Percentiles rank a stretch among this genome's conserved stretches.
These are phyloP conservation scores for Montipora capricornis DNA, from an alignment of 64 coral and sea anemone genomes.

Conservation along the genomic window DNA sequence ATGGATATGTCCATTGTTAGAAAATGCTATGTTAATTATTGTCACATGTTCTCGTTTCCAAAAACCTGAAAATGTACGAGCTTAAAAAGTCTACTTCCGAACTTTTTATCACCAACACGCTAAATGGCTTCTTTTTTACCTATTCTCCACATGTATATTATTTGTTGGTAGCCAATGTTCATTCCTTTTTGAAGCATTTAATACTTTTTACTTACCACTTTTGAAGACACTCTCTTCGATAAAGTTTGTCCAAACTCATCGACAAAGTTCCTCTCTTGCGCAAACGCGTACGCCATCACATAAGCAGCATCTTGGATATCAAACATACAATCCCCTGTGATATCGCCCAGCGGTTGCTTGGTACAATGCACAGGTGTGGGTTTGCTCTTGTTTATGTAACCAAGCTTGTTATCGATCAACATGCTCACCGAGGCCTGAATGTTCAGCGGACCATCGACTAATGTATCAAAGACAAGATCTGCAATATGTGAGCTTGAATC, in stretches of 20 bases:
- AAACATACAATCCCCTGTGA: conserved; percentile 57
- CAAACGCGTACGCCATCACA: conserved; percentile 37
- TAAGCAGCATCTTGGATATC: conserved; percentile 67
- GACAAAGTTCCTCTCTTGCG: conserved; percentile 30
- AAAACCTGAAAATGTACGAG: no score
- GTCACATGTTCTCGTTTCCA: no score
- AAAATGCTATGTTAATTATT: no score
- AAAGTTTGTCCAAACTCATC: conserved; percentile 25
- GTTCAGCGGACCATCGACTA: neutral
- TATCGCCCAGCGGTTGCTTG: conserved; percentile 49
- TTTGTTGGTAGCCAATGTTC: no score
- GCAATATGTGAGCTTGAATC: conserved; percentile 8
- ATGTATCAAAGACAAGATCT: conserved; percentile 23
- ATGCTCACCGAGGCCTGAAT: conserved; percentile 47
- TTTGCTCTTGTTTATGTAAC: conserved; percentile 2
- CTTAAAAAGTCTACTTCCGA: no score
- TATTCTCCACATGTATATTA: no score
- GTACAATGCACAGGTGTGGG: neutral
- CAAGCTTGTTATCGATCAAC: conserved; percentile 52
- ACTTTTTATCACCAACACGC: no score
- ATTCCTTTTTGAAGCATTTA: no score
- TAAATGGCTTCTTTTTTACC: no score
- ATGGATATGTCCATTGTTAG: no score
- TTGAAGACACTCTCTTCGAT: neutral
- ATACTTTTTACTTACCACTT: conserved; percentile 32